These are phyloP conservation scores for Heliangelus exortis DNA, from an alignment of 2,797 vertebrate genomes.

Conservation along the genomic window DNA sequence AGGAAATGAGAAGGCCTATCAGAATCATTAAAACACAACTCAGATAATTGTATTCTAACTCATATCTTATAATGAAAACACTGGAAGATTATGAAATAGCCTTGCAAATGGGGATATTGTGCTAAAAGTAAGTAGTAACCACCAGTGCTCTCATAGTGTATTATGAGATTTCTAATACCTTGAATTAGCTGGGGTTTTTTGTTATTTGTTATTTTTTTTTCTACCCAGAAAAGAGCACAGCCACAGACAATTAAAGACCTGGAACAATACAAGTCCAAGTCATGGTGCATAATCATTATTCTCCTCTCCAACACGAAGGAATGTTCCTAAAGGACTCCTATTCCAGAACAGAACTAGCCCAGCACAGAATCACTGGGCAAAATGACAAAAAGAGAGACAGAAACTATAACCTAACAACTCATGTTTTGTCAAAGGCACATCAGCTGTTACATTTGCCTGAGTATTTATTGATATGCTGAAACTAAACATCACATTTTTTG, in stretches of 20 bases:
- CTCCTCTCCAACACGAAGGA: background rate
- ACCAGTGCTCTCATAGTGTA: background rate
- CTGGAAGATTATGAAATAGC: background rate
- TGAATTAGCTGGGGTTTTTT: background rate
- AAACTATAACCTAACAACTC: background rate
- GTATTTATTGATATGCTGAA: background rate
- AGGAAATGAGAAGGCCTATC: constrained; percentile 29
- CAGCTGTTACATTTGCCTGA: background rate
- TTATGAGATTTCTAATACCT: background rate
- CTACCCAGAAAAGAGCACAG: background rate
- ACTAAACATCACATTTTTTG: rapidly evolving
- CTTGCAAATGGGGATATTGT: background rate
- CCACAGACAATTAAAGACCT: background rate
- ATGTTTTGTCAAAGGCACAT: background rate
- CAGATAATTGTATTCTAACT: background rate
- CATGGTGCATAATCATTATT: background rate
- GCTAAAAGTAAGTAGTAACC: constrained; percentile 1
- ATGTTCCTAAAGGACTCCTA: background rate
- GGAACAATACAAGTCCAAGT: background rate
- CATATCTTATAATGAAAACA: background rate
- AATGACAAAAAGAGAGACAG: background rate
- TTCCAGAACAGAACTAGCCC: background rate
- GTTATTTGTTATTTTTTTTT: background rate
- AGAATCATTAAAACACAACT: background rate
- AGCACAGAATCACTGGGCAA: background rate